Percentiles rank a stretch among this genome's conserved stretches.
Conservation (phyloP, 2,888 invertebrate species). For the Exocentrus adspersus region DNA sequence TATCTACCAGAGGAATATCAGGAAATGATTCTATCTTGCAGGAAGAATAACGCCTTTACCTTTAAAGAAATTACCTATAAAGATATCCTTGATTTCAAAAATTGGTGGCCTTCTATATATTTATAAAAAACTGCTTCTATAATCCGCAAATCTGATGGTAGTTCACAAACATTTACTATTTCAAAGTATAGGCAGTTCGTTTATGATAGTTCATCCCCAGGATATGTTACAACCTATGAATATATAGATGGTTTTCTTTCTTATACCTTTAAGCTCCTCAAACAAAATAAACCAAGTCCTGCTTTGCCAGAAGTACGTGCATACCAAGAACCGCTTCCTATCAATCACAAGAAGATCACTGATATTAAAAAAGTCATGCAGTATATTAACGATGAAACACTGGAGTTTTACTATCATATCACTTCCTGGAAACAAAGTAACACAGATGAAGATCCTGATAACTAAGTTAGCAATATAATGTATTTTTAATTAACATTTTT, state of each 20-base stretch:
- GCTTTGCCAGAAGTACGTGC: neutral
- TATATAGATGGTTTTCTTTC: neutral
- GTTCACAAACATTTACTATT: neutral
- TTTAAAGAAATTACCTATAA: slow-evolving; percentile 13
- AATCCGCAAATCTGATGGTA: slow-evolving; percentile 12
- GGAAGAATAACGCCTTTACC: slow-evolving; percentile 35
- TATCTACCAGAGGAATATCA: slow-evolving; percentile 43
- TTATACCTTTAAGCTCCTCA: neutral
- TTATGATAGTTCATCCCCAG: neutral
- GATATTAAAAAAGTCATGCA: slow-evolving; percentile 32
- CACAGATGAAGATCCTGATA: neutral
- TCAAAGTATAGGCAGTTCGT: slow-evolving; percentile 5
- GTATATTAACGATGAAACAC: slow-evolving; percentile 29
- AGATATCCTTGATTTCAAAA: neutral
- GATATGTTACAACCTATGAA: neutral
- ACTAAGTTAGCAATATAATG: neutral
- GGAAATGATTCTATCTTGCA: slow-evolving; percentile 28
- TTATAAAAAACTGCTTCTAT: neutral
- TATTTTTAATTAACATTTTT: no score
- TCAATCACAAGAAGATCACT: slow-evolving; percentile 26
- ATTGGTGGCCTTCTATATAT: no score
- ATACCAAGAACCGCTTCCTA: neutral
- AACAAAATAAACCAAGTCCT: neutral
- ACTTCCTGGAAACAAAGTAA: slow-evolving; percentile 26
- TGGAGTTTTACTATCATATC: slow-evolving; percentile 35